These are phyloP conservation scores for Aleiodes sp. DNA, from an alignment of 1,140 invertebrate genomes.

Conservation along the genomic window DNA sequence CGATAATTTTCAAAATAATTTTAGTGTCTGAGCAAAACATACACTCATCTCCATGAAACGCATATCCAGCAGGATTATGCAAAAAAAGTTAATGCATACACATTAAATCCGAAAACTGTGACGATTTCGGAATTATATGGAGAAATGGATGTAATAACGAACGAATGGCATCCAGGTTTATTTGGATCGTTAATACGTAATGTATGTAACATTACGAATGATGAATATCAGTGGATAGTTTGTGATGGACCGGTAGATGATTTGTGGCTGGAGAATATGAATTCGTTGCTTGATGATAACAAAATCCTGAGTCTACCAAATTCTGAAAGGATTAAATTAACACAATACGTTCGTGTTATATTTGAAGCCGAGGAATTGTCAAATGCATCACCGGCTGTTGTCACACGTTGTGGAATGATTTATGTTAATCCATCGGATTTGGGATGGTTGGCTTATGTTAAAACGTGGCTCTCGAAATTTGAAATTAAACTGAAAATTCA, in stretches of 20 bases:
- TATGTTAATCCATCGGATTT: slow-evolving; percentile 85
- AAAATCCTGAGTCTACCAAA: slow-evolving; percentile 85
- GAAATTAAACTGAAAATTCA: slow-evolving; percentile 24
- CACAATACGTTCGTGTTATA: slow-evolving; percentile 83
- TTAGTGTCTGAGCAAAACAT: too few species aligned
- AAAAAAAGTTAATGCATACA: neutral
- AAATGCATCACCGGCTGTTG: slow-evolving; percentile 86
- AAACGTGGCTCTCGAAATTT: slow-evolving; percentile 76
- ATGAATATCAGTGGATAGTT: slow-evolving; percentile 86
- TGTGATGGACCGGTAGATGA: slow-evolving; percentile 90
- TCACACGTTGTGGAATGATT: slow-evolving; percentile 83
- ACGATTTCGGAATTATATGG: too few species aligned
- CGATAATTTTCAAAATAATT: too few species aligned
- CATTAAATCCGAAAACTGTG: too few species aligned
- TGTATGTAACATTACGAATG: slow-evolving; percentile 60
- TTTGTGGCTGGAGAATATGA: slow-evolving; percentile 92
- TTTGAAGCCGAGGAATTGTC: slow-evolving; percentile 84
- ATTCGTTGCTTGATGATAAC: slow-evolving; percentile 93
- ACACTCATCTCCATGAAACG: neutral
- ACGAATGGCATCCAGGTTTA: too few species aligned
- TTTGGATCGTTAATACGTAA: too few species aligned
- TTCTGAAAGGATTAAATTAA: slow-evolving; percentile 87
- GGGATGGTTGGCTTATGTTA: slow-evolving; percentile 81
- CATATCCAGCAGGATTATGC: neutral
- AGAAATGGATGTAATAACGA: too few species aligned